phyloP scores from a whole-genome alignment of 2,888 invertebrate genomes.

The Synergus gifuensis region DNA sequence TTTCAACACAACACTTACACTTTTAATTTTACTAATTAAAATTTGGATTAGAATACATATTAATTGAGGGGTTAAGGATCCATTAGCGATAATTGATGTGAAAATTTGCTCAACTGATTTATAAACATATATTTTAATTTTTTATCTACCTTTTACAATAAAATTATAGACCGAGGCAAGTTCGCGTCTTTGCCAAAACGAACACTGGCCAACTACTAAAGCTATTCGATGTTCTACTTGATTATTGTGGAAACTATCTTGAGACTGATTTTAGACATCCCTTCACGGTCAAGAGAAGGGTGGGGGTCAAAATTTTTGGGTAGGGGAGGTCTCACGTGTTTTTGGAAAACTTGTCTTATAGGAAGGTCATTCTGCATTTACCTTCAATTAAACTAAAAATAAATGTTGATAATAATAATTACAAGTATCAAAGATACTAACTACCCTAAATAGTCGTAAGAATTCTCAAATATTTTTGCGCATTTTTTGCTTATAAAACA shows the following conservation, averaged over 20 bases:
- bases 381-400: constrained; percentile 1
- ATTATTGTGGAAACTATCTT: constrained; percentile 69
- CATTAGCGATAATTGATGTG: neutral
- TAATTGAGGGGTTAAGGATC: neutral
- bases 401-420: neutral
- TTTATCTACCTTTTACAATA: constrained; percentile 29
- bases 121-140: neutral
- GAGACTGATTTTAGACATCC: constrained; percentile 71
- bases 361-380: constrained; percentile 13
- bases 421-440: neutral
- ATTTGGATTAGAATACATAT: neutral
- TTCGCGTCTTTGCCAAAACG: constrained; percentile 69
- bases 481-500: neutral
- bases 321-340: constrained; percentile 44
- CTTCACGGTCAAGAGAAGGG: constrained; percentile 60
- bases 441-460: neutral
- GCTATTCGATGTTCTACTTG: constrained; percentile 62
- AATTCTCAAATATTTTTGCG: neutral
- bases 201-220: constrained; percentile 71
- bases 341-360: constrained; percentile 26
- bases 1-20: neutral
- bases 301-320: constrained; percentile 52
- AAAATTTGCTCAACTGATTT: neutral
- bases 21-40: neutral
- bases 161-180: constrained; percentile 34